Evolutionary conservation across 2,797 vertebrate genomes (phyloP).

Genomic region (Serranus cabrilla): DNA sequence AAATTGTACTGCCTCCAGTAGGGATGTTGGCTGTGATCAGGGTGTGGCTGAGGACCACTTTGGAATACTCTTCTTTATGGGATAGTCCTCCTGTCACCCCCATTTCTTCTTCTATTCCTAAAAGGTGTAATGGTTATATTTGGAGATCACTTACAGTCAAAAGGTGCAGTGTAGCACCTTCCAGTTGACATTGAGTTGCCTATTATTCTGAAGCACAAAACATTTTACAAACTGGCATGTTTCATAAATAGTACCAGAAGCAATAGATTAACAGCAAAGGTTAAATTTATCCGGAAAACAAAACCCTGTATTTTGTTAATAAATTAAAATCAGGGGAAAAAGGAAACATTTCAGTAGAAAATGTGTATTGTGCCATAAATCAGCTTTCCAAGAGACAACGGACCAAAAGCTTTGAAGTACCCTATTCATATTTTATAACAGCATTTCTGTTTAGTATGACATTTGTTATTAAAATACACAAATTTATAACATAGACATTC

Average conservation of each 20-base stretch:
- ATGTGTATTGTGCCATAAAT: slow-evolving; percentile 84
- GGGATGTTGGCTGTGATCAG: slow-evolving; percentile 14
- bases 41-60: not conserved
- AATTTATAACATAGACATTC: slow-evolving; percentile 82
- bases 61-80: slow-evolving; percentile 13
- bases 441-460: slow-evolving; percentile 78
- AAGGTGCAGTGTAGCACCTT: slow-evolving; percentile 18
- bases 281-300: slow-evolving; percentile 53
- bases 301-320: slow-evolving; percentile 55
- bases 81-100: not conserved
- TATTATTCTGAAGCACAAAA: slow-evolving; percentile 55
- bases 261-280: slow-evolving; percentile 61
- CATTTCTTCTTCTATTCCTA: not conserved
- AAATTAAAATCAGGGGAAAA: slow-evolving; percentile 60
- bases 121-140: slow-evolving; percentile 20
- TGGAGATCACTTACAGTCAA: slow-evolving; percentile 17
- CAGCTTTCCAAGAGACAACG: slow-evolving; percentile 72
- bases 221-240: slow-evolving; percentile 63
- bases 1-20: slow-evolving; percentile 7
- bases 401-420: slow-evolving; percentile 71
- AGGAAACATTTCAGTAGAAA: slow-evolving; percentile 67
- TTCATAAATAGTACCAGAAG: slow-evolving; percentile 69
- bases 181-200: slow-evolving; percentile 5
- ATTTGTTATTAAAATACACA: slow-evolving; percentile 86
- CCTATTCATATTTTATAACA: slow-evolving; percentile 72